These are phyloP conservation scores for Lepidurus arcticus DNA, from an alignment of 1,140 invertebrate species.

Conservation along the genomic window DNA sequence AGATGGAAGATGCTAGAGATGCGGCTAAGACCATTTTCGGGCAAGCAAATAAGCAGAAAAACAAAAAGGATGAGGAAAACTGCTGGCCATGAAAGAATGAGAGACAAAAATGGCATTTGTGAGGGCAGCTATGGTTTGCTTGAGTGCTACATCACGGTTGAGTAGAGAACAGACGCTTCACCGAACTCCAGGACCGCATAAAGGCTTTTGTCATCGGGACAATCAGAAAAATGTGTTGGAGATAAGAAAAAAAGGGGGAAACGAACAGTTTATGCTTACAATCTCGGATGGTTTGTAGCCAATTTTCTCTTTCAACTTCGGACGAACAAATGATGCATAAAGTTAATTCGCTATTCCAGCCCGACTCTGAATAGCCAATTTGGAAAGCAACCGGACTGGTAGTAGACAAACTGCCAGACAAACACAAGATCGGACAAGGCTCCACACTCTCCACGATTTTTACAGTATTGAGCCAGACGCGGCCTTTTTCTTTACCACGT, in stretches of 20 bases:
- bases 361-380: constrained; percentile 65
- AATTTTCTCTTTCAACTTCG: constrained; percentile 64
- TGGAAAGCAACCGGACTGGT: constrained; percentile 30
- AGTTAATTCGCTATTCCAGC: constrained; percentile 58
- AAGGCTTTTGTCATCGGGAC: constrained; percentile 23
- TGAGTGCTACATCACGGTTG: constrained; percentile 23
- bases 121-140: constrained; percentile 23
- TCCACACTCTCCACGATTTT: constrained; percentile 31
- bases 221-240: constrained; percentile 1
- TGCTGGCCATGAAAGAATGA: neutral
- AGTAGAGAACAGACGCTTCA: constrained; percentile 16
- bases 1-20: too few relatives aligned
- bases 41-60: neutral
- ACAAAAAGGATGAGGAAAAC: neutral
- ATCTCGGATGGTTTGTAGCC: constrained; percentile 68
- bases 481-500: constrained; percentile 35
- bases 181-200: neutral
- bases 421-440: constrained; percentile 25
- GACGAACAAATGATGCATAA: constrained; percentile 67
- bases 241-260: neutral
- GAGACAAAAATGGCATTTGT: constrained; percentile 19
- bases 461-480: constrained; percentile 28
- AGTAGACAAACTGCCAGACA: constrained; percentile 21
- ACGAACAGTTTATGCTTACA: constrained; percentile 50
- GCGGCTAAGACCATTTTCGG: too few relatives aligned